Base-by-base conservation (phyloP, 2,888 invertebrate genomes). In the Linnaemya vulpina region DNA sequence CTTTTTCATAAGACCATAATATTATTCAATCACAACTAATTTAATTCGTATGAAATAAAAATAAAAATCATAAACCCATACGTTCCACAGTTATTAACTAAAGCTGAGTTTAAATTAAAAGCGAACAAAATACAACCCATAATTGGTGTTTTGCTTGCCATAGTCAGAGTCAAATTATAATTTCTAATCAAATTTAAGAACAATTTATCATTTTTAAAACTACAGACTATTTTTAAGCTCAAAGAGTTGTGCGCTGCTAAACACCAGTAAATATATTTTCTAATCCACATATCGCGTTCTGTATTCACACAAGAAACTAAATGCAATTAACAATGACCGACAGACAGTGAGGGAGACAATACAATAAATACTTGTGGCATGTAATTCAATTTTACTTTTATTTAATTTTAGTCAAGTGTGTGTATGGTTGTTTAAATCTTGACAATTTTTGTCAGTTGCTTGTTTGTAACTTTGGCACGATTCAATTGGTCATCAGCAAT, bases 111-210 rank as follows among this genome's bases (percentile, higher is more conserved):
- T 30, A 30, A 30, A 30, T 30, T 30, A 30, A 30, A 30, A 30
- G 30, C 5, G 30, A 30, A 38, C 8, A 35, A 38, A 38, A 38
- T 22, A 40, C 35, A 53, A 40, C 70, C 62, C 62, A 63, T 71
- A 71, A 53, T 62, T 38, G 17, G 17, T 70, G 62, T 30, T n/a
- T 30, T 68, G 3, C 68, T 53, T 9, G 1, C 8, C 60, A 10
- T 30, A 65, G 30, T 65, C 17, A 35, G 8, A 38, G 17, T 63
- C 35, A 71, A 77, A 71, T 82, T 70, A 49, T 82, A 70, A 70
- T 70, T 82, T 77, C 40, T 71, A 82, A 82, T 82, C 71, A 77
- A 77, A 82, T 77, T 71, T 77, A 67, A 65, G 22, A 82, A 82
- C 65, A 51, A 58, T 74, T 80, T 74, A 55, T 73, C 9, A 55